These are phyloP conservation scores for Enteromius viviparus DNA, from an alignment of 2,797 vertebrate species.

Conservation along the genomic window DNA sequence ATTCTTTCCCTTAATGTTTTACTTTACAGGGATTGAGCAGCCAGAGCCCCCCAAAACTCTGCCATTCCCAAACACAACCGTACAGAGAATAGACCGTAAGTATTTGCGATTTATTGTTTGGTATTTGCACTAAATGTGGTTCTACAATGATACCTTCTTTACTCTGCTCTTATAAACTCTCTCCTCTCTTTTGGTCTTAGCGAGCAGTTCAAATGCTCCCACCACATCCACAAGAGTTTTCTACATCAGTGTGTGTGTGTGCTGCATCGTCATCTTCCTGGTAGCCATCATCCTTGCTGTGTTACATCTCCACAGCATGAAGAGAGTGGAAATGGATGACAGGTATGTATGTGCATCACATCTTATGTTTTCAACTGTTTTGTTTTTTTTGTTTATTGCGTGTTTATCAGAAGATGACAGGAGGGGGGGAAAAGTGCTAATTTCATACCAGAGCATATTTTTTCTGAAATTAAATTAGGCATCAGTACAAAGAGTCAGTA, in stretches of 20 bases:
- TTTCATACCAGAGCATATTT: constrained; percentile 15
- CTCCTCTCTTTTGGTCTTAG: constrained; percentile 65
- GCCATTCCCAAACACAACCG: constrained; percentile 76
- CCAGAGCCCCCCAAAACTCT: constrained; percentile 75
- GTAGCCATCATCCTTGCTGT: constrained; percentile 97
- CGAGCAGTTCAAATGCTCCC: constrained; percentile 85
- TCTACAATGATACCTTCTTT: not conserved
- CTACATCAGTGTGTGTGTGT: constrained; percentile 98
- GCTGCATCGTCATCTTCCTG: constrained; percentile 97
- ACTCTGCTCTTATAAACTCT: not conserved
- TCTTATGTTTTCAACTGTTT: not conserved
- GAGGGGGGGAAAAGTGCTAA: not conserved
- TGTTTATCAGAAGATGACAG: not conserved
- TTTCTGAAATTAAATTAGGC: constrained; percentile 33
- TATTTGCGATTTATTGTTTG: constrained; percentile 35
- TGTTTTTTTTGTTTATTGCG: not conserved
- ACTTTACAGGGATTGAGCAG: constrained; percentile 77
- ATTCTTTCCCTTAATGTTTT: constrained; percentile 51
- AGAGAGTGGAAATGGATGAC: constrained; percentile 96
- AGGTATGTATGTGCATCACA: constrained; percentile 76
- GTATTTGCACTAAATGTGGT: not conserved
- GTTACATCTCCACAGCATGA: constrained; percentile 98
- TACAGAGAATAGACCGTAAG: constrained; percentile 81
- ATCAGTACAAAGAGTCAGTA: constrained; percentile 22
- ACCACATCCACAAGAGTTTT: constrained; percentile 98